phyloP scores from a whole-genome alignment of 1,140 invertebrate species.

The Littorina saxatilis region DNA sequence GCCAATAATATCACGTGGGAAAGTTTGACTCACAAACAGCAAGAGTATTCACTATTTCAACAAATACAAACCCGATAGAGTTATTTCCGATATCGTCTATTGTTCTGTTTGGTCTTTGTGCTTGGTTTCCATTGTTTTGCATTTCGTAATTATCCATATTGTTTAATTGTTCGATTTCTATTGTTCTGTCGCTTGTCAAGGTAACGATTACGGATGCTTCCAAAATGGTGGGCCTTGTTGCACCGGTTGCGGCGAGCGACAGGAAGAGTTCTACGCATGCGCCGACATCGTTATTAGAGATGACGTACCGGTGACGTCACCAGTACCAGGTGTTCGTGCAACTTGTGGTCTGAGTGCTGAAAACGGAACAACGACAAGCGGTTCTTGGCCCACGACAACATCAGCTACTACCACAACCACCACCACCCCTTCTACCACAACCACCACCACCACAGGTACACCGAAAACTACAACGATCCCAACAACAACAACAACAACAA shows the following conservation, averaged over 20 bases:
- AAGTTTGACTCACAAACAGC: no score
- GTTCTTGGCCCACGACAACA: no score
- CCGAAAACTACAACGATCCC: conserved; percentile 10
- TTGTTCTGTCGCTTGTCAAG: no score
- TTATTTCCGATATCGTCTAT: no score
- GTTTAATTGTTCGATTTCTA: no score
- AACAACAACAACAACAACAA: background rate
- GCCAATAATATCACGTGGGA: no score
- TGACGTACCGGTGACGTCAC: background rate
- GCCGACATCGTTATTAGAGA: conserved; percentile 61
- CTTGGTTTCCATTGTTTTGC: no score
- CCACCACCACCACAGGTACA: conserved; percentile 9
- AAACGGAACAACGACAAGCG: background rate
- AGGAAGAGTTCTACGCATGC: conserved; percentile 82
- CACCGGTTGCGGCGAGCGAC: conserved; percentile 71
- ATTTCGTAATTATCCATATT: no score
- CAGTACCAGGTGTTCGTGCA: background rate
- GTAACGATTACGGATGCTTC: background rate
- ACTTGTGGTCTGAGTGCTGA: background rate
- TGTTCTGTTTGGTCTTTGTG: no score
- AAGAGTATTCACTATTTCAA: no score
- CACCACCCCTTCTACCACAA: conserved; percentile 21
- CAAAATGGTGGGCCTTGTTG: conserved; percentile 22
- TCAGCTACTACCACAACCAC: conserved; percentile 26
- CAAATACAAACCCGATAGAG: no score